phyloP scores from a whole-genome alignment of 2,888 invertebrate genomes.

The Schizaphis graminum region DNA sequence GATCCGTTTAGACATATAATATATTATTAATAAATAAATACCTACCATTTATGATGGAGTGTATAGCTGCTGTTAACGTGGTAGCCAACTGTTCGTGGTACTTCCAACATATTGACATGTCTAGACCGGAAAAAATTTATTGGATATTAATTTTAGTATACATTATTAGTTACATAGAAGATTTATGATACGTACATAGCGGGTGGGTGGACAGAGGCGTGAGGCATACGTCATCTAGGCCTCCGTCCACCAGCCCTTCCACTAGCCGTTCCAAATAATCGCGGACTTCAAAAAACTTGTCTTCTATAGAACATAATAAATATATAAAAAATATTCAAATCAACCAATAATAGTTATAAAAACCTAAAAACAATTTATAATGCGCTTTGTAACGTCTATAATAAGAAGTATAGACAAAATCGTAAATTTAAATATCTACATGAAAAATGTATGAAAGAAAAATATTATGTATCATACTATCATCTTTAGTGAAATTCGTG shows the following conservation, averaged over 20 bases:
- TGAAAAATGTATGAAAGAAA: conserved; percentile 2
- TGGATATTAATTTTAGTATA: not conserved
- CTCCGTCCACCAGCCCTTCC: conserved; percentile 81
- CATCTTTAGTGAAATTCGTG: not conserved
- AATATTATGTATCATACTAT: not conserved
- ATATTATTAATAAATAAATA: conserved; percentile 16
- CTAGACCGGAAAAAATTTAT: conserved; percentile 35
- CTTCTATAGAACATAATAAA: conserved; percentile 53
- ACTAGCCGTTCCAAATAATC: conserved; percentile 85
- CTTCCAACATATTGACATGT: conserved; percentile 65
- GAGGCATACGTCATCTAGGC: conserved; percentile 77
- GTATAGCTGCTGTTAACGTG: conserved; percentile 64
- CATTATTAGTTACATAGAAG: not conserved
- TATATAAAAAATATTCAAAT: not conserved
- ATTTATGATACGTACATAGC: conserved; percentile 79
- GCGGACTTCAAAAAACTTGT: conserved; percentile 74
- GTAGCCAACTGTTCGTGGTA: conserved; percentile 66
- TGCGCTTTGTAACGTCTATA: not conserved
- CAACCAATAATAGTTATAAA: not conserved
- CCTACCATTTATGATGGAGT: conserved; percentile 65
- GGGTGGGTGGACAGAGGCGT: conserved; percentile 80
- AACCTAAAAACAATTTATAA: not conserved
- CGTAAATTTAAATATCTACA: not conserved
- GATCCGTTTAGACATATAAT: conserved; percentile 27
- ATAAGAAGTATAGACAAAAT: not conserved